Conservation (phyloP, 2,113 vertebrate species). For the Arenaria interpres region DNA sequence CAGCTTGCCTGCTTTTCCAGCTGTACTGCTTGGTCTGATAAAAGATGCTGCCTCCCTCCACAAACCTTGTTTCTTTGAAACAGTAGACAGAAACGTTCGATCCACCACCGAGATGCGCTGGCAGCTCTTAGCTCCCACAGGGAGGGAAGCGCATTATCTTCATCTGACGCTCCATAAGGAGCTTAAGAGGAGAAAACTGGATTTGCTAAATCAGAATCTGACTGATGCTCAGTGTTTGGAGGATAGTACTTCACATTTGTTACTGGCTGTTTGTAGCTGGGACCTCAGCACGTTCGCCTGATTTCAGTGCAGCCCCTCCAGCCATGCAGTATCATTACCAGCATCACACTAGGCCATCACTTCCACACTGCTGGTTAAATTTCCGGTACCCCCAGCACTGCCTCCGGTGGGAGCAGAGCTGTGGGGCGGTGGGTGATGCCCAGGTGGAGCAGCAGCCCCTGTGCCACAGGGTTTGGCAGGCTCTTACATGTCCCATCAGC, state of each 20-base stretch:
- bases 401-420: neutral
- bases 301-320: neutral
- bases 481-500: rapidly evolving
- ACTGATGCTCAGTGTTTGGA: neutral
- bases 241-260: neutral
- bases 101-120: neutral
- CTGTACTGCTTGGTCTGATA: neutral
- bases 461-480: neutral
- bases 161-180: neutral
- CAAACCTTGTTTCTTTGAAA: neutral
- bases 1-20: neutral
- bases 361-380: rapidly evolving
- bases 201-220: neutral
- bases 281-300: neutral
- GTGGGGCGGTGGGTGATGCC: neutral
- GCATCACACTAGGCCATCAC: rapidly evolving
- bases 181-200: neutral
- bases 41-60: neutral
- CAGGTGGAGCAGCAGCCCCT: neutral
- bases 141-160: neutral
- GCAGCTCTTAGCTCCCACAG: neutral
- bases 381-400: rapidly evolving
- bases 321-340: neutral
- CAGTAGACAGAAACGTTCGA: neutral
- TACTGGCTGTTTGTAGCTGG: neutral